phyloP scores from a whole-genome alignment of 2,797 vertebrate species.

The Pipistrellus pygmaeus region DNA sequence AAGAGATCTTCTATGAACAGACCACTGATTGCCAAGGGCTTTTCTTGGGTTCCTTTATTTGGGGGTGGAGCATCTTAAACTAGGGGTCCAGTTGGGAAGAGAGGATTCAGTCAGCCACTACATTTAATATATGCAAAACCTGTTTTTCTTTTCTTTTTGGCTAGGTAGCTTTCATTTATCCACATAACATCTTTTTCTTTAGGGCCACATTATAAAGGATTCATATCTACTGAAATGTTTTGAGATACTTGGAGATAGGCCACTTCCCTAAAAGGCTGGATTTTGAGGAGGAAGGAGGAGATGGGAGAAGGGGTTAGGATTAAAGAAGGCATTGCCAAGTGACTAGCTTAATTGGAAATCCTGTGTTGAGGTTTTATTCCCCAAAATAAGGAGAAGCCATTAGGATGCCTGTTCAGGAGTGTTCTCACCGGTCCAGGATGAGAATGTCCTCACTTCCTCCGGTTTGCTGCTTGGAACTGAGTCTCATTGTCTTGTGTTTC shows the following conservation, averaged over 20 bases:
- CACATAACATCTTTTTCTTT: background rate
- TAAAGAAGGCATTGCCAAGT: background rate
- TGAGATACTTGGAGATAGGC: background rate
- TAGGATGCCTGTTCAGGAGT: background rate
- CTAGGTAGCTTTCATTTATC: background rate
- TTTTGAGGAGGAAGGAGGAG: constrained; percentile 23
- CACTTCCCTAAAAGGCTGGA: constrained; percentile 15
- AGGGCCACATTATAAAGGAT: background rate
- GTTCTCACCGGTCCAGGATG: background rate
- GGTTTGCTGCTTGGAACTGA: background rate
- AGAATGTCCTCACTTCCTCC: background rate
- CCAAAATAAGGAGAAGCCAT: background rate
- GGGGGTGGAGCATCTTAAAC: background rate
- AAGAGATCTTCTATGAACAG: background rate
- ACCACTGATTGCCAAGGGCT: background rate
- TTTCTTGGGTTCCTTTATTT: background rate
- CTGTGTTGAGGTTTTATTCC: background rate
- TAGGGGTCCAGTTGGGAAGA: background rate
- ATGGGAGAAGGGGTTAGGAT: background rate
- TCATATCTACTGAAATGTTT: background rate
- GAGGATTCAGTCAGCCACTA: background rate
- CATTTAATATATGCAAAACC: background rate
- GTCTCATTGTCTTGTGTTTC: background rate
- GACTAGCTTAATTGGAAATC: background rate
- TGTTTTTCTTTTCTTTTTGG: background rate